phyloP scores from a whole-genome alignment of 2,113 vertebrate genomes.

The Heliornis fulica region DNA sequence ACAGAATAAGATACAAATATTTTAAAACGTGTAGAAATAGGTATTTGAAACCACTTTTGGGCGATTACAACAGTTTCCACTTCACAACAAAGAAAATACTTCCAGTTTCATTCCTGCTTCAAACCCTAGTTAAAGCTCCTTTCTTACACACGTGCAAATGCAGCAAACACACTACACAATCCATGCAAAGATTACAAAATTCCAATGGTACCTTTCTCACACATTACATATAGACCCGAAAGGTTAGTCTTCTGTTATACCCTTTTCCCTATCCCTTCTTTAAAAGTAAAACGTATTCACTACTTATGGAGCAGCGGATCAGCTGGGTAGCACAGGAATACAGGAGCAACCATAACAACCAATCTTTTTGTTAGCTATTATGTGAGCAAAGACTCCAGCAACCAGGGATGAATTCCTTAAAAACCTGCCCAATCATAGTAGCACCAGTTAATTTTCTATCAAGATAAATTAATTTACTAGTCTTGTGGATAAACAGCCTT shows the following conservation, averaged over 20 bases:
- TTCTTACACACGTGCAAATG: background rate
- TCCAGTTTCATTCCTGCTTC: background rate
- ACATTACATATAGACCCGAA: background rate
- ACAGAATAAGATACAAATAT: background rate
- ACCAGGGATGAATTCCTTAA: background rate
- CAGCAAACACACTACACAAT: background rate
- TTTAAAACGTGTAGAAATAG: background rate
- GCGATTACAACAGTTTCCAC: background rate
- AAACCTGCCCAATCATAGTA: background rate
- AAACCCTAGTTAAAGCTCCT: background rate
- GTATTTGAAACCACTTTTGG: background rate
- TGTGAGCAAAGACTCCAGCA: background rate
- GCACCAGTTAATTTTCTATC: background rate
- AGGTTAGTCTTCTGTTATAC: background rate
- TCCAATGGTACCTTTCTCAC: background rate
- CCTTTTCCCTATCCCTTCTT: background rate
- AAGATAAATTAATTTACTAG: background rate
- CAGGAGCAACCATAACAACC: background rate
- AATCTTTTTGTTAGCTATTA: background rate
- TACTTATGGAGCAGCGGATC: fast-evolving
- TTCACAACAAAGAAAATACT: background rate
- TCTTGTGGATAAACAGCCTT: background rate
- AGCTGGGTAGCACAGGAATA: background rate
- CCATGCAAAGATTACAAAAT: background rate
- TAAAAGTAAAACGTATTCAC: background rate